These are phyloP conservation scores for Oreohelix idahoensis DNA, from an alignment of 1,140 invertebrate genomes.

Conservation along the genomic window DNA sequence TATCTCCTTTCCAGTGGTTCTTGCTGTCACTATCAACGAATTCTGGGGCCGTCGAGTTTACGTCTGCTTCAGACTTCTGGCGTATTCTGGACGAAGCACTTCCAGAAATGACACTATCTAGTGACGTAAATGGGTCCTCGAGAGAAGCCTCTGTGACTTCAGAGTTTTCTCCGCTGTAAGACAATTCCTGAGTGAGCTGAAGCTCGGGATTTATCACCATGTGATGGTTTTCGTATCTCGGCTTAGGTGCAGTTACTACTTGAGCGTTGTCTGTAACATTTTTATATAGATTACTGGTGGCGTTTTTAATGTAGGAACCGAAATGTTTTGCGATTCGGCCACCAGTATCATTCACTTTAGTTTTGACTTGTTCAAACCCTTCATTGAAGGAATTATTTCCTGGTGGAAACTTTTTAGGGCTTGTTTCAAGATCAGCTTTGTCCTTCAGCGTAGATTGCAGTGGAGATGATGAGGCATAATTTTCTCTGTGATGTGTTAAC, in stretches of 20 bases:
- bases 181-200: not conserved
- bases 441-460: not conserved
- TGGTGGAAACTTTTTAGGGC: not conserved
- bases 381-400: too few species aligned
- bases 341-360: conserved; percentile 31
- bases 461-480: not conserved
- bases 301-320: conserved; percentile 24
- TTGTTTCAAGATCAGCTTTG: conserved; percentile 12
- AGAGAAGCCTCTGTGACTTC: not conserved
- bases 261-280: not conserved
- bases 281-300: not conserved
- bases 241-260: not conserved
- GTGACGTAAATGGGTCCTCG: not conserved
- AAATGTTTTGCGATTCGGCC: conserved; percentile 21
- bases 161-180: conserved; percentile 23
- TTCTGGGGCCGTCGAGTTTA: not conserved
- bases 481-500: not conserved
- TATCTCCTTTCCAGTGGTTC: conserved; percentile 26
- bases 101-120: not conserved
- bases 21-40: not conserved
- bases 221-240: not conserved
- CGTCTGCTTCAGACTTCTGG: not conserved
- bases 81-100: conserved; percentile 22
- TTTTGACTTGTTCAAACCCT: conserved; percentile 12
- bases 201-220: not conserved